Percentiles rank a stretch among this genome's conserved stretches.
Evolutionary conservation across 2,888 invertebrate genomes (phyloP).

Genomic region (Sphinx pinastri): DNA sequence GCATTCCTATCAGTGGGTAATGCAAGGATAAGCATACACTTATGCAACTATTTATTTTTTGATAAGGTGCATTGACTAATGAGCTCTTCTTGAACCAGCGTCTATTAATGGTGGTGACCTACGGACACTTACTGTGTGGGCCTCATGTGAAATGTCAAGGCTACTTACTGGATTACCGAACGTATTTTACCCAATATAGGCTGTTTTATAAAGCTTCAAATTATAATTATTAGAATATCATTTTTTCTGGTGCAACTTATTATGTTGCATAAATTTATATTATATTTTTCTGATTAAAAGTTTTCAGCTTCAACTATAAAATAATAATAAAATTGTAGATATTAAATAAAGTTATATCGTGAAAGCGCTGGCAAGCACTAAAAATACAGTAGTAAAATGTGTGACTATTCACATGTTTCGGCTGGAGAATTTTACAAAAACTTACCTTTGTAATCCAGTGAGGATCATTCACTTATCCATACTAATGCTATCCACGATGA

Average conservation of each 20-base stretch:
- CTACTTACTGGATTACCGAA: not conserved
- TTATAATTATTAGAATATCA: too few species aligned
- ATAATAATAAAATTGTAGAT: too few species aligned
- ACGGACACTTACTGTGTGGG: not conserved
- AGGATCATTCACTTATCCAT: slow-evolving; percentile 73
- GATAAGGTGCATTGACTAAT: not conserved
- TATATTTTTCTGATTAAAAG: too few species aligned
- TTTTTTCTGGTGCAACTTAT: too few species aligned
- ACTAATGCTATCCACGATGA: slow-evolving; percentile 37
- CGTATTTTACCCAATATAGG: not conserved
- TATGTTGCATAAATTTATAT: too few species aligned
- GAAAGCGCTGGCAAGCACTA: not conserved
- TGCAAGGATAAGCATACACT: not conserved
- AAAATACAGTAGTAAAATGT: not conserved
- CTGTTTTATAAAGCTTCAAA: too few species aligned
- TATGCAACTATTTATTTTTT: not conserved
- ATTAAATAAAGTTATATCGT: too few species aligned
- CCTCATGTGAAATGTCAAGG: slow-evolving; percentile 6
- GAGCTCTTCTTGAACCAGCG: not conserved
- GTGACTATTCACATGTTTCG: not conserved
- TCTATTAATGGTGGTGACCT: slow-evolving; percentile 13
- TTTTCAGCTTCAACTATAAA: too few species aligned
- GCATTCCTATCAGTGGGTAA: too few species aligned
- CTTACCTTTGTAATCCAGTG: slow-evolving; percentile 52
- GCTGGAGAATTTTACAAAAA: slow-evolving; percentile 75